These are phyloP conservation scores for Rhynchophorus ferrugineus DNA, from an alignment of 1,140 invertebrate species.

Conservation along the genomic window DNA sequence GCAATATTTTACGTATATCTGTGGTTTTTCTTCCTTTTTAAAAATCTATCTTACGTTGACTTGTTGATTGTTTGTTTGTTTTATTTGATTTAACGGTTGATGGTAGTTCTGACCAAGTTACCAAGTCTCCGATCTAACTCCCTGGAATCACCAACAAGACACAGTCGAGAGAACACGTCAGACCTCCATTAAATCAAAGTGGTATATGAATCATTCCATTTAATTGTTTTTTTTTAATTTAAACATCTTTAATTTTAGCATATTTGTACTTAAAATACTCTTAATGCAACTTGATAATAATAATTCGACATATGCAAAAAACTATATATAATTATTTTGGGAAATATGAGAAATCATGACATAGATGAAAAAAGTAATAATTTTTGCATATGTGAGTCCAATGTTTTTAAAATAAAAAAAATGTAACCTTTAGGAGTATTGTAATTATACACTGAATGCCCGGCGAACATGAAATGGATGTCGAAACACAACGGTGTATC, in stretches of 20 bases:
- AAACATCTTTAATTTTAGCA: conserved; percentile 13
- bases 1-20: conserved; percentile 15
- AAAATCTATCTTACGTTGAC: conserved; percentile 13
- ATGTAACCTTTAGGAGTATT: conserved; percentile 23
- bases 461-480: conserved; percentile 14
- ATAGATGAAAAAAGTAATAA: conserved; percentile 27
- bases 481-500: conserved; percentile 23
- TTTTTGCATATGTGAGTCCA: conserved; percentile 39
- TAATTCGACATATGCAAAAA: conserved; percentile 37
- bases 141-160: not conserved
- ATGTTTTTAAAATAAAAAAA: conserved; percentile 15
- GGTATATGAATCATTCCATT: conserved; percentile 21
- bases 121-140: not conserved
- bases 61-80: too few relatives aligned
- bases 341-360: conserved; percentile 27
- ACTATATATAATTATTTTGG: conserved; percentile 30
- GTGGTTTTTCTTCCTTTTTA: conserved; percentile 12
- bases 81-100: conserved; percentile 5
- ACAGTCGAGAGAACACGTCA: too few relatives aligned
- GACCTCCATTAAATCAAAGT: not conserved
- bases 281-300: conserved; percentile 36
- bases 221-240: conserved; percentile 5
- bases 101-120: not conserved
- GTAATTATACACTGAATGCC: conserved; percentile 22
- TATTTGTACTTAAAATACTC: conserved; percentile 28